Percentiles rank a stretch among this genome's conserved stretches.
Evolutionary conservation across 2,113 vertebrate species (phyloP).

Genomic region (Ophiodon elongatus): DNA sequence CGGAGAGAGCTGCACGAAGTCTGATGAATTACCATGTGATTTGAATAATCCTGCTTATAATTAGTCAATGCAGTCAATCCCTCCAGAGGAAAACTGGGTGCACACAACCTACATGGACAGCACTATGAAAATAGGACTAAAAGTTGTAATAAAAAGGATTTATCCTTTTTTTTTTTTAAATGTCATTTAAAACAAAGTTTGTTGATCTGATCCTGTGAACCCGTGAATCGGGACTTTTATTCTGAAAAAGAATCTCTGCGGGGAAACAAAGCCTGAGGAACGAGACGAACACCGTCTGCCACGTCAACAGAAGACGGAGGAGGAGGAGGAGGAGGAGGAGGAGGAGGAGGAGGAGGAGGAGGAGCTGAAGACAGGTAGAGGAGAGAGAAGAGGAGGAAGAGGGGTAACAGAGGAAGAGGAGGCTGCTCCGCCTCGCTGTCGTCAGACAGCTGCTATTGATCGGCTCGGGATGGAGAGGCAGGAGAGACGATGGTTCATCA

Average conservation of each 20-base stretch:
- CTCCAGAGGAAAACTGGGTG: neutral
- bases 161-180: neutral
- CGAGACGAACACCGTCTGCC: neutral
- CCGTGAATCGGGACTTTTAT: conserved; percentile 10
- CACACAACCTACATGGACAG: neutral
- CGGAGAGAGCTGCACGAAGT: too few relatives aligned
- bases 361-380: neutral
- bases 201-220: neutral
- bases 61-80: too few relatives aligned
- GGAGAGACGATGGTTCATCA: neutral
- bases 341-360: conserved; percentile 23
- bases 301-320: neutral
- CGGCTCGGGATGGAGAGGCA: conserved; percentile 1
- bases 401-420: conserved; percentile 3
- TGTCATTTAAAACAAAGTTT: neutral
- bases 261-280: neutral
- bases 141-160: conserved; percentile 4
- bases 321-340: conserved; percentile 6
- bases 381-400: neutral
- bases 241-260: neutral
- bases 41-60: neutral
- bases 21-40: neutral
- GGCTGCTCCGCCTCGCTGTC: conserved; percentile 59
- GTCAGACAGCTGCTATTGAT: conserved; percentile 19
- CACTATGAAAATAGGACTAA: neutral